phyloP scores from a whole-genome alignment of 30 jellyfish, hydroid and myxozoan genomes.

The Pseudorhiza aurosa region DNA sequence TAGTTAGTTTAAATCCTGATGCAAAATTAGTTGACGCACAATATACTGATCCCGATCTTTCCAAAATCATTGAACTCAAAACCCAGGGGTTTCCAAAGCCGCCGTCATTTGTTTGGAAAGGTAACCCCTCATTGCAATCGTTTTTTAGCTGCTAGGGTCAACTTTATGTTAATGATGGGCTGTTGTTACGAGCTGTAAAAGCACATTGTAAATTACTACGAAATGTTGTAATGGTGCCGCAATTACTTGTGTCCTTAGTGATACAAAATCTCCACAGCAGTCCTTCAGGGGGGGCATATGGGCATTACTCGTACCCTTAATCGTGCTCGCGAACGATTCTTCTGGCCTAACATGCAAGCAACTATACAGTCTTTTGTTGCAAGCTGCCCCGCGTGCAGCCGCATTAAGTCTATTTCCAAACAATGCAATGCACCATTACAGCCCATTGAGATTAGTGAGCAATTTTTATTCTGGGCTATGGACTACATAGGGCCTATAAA shows the following conservation, averaged over 20 bases:
- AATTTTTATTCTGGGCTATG: neutral
- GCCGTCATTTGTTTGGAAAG: neutral
- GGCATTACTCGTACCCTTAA: neutral
- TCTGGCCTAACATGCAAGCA: neutral
- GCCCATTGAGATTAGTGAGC: neutral
- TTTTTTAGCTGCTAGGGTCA: neutral
- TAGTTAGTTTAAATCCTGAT: neutral
- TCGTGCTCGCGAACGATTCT: neutral
- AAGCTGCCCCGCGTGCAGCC: neutral
- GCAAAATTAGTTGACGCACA: neutral
- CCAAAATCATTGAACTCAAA: neutral
- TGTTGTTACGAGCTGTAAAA: neutral
- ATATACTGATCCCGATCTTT: neutral
- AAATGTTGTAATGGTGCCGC: neutral
- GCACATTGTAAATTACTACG: neutral
- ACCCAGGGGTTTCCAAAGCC: neutral
- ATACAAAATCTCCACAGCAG: conserved; percentile 27
- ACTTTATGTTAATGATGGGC: neutral
- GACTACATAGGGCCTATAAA: conserved; percentile 48
- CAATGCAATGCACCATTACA: neutral
- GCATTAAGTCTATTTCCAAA: neutral
- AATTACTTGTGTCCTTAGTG: neutral
- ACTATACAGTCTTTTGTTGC: neutral
- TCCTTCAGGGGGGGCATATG: conserved; percentile 20
- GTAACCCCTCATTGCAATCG: neutral